phyloP scores from a whole-genome alignment of 1,140 invertebrate species.

The Aporrectodea caliginosa region DNA sequence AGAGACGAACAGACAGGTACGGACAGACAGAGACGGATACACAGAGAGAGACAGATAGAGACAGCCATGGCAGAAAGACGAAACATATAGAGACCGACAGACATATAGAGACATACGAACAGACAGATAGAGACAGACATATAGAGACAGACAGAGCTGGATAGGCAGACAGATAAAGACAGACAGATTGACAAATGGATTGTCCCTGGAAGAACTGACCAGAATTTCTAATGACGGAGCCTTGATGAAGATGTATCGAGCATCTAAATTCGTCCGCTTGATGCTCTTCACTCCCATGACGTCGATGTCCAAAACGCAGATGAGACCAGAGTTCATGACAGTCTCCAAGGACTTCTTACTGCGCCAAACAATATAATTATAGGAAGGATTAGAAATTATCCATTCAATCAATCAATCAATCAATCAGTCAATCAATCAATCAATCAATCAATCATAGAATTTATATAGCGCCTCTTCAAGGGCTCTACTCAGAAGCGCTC shows the following conservation, averaged over 20 bases:
- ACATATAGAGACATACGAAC: neutral
- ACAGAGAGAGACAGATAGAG: neutral
- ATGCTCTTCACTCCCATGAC: neutral
- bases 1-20: neutral
- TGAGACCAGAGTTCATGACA: neutral
- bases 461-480: too few relatives aligned
- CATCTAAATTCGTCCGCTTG: neutral
- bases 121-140: neutral
- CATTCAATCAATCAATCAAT: too few relatives aligned
- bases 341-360: neutral
- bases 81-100: neutral
- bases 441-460: too few relatives aligned
- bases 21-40: neutral
- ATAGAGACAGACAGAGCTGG: neutral
- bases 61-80: neutral
- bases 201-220: neutral
- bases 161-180: neutral
- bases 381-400: too few relatives aligned
- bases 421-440: too few relatives aligned
- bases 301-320: neutral
- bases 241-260: neutral
- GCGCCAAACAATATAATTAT: too few relatives aligned
- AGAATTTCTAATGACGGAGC: neutral
- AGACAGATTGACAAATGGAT: neutral
- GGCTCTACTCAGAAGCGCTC: too few relatives aligned